Base-by-base conservation (phyloP, 2,113 vertebrate genomes). In the Oenanthe melanoleuca region DNA sequence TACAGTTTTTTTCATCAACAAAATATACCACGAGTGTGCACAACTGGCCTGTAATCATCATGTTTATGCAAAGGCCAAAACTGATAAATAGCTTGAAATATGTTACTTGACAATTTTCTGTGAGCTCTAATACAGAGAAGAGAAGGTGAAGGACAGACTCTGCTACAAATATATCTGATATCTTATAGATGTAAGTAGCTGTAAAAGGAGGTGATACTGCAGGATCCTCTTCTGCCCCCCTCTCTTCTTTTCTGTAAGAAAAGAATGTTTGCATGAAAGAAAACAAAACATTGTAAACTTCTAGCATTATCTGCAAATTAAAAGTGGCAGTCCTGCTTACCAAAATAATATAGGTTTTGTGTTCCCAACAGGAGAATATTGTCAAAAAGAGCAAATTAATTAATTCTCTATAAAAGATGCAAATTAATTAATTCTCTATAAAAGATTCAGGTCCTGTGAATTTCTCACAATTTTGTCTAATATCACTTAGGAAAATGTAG, bases 381-480 rank as follows among this genome's bases (percentile, higher is more conserved):
- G 45, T 71, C 47, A 84, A 83, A 88, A 80, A 55, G 55, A 96
- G 60, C 34, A 88, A 94, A 74, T 90, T 8, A 94, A 57, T 67
- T n/a, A 21, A 74, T 88, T 80, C 23, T 83, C 85, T 95, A 34
- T 84, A 57, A 93, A 86, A 92, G 63, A 20, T 55, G 60, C 34
- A 88, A 94, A 74, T 90, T 8, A 94, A 57, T 64, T n/a, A 21
- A 74, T 88, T 80, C 23, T 83, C 85, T 95, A 34, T 84, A 57
- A 44, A 37, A n/a, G 21, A 38, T 92, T 91, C 71, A 78, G 14
- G 31, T 93, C 45, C 33, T 86, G 75, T 64, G 69, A 90, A 67
- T 88, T 83, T 88, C 88, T 90, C 4, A 4, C n/a, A 60, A 49
- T 50, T 92, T 40, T 93, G 75, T 73, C 52, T 52, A 53, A 1